Evolutionary conservation across 1,140 invertebrate genomes (phyloP).

Genomic region (Chlorops oryzae): DNA sequence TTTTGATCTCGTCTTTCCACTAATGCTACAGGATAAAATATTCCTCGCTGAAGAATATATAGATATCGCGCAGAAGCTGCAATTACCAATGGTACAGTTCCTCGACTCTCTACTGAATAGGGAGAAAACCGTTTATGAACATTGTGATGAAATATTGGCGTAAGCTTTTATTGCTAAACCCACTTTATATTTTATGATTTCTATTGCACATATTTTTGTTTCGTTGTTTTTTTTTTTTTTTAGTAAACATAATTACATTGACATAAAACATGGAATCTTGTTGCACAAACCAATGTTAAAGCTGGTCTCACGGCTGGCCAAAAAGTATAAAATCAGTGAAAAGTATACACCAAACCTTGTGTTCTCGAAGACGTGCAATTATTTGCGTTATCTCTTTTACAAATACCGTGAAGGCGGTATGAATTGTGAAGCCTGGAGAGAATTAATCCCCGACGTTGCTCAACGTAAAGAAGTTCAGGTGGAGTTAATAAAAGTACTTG

Average conservation of each 20-base stretch:
- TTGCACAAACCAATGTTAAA: slow-evolving; percentile 55
- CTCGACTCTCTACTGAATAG: slow-evolving; percentile 56
- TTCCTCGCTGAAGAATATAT: slow-evolving; percentile 61
- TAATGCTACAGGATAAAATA: slow-evolving; percentile 66
- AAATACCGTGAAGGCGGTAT: slow-evolving; percentile 56
- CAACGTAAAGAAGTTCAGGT: slow-evolving; percentile 50
- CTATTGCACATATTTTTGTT: too few species aligned
- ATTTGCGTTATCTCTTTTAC: slow-evolving; percentile 58
- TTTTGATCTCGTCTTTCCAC: slow-evolving; percentile 60
- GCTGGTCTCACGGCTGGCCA: slow-evolving; percentile 55
- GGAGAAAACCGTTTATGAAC: slow-evolving; percentile 40
- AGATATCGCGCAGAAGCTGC: slow-evolving; percentile 51
- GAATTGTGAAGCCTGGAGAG: slow-evolving; percentile 57
- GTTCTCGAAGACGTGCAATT: slow-evolving; percentile 55
- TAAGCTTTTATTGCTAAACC: slow-evolving; percentile 28
- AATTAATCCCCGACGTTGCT: slow-evolving; percentile 56
- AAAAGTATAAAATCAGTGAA: slow-evolving; percentile 54
- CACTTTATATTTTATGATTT: not conserved
- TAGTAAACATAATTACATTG: slow-evolving; percentile 50
- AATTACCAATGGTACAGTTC: slow-evolving; percentile 54
- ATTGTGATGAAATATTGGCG: slow-evolving; percentile 47
- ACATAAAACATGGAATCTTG: slow-evolving; percentile 52
- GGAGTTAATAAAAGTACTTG: slow-evolving; percentile 52
- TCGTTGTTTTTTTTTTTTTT: not conserved
- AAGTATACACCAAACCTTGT: slow-evolving; percentile 57